Percentiles rank a stretch among this genome's conserved stretches.
Conservation (phyloP, 2,113 vertebrate species). For the Callaeas wilsoni region DNA sequence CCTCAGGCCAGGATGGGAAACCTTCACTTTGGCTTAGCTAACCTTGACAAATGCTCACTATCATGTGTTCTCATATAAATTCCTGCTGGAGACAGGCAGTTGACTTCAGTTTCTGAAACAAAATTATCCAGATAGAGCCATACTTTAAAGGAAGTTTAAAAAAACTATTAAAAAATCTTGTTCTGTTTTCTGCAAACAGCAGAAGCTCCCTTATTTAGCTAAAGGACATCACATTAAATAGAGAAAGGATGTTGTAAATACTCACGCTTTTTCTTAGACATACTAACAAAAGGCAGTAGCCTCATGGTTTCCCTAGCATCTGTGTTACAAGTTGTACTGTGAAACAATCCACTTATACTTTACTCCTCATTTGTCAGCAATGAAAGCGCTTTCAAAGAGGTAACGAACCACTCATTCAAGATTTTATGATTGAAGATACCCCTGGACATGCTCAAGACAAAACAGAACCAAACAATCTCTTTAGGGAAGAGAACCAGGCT, state of each 20-base stretch:
- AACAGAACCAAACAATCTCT: not conserved
- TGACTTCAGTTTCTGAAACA: not conserved
- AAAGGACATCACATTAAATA: not conserved
- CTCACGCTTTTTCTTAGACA: not conserved
- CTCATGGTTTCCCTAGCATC: not conserved
- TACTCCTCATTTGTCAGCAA: not conserved
- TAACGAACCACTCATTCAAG: not conserved
- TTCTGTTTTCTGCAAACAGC: not conserved
- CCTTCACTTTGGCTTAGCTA: not conserved
- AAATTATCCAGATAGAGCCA: not conserved
- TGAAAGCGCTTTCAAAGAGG: not conserved
- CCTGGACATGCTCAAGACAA: not conserved
- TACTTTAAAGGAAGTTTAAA: not conserved
- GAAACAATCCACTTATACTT: not conserved
- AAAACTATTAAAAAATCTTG: not conserved
- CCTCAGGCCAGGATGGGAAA: not conserved
- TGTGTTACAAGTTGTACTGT: not conserved
- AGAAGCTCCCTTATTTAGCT: not conserved
- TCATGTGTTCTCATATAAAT: not conserved
- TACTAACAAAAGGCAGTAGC: not conserved
- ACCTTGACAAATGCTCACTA: not conserved
- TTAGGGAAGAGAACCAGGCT: not conserved
- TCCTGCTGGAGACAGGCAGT: not conserved
- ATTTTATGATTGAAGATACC: not conserved
- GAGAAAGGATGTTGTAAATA: not conserved